A percentile compares a stretch with the other conserved stretches of the same genome.
Evolutionary conservation across 2,888 invertebrate species (phyloP).

Genomic region (Magallana nippona): DNA sequence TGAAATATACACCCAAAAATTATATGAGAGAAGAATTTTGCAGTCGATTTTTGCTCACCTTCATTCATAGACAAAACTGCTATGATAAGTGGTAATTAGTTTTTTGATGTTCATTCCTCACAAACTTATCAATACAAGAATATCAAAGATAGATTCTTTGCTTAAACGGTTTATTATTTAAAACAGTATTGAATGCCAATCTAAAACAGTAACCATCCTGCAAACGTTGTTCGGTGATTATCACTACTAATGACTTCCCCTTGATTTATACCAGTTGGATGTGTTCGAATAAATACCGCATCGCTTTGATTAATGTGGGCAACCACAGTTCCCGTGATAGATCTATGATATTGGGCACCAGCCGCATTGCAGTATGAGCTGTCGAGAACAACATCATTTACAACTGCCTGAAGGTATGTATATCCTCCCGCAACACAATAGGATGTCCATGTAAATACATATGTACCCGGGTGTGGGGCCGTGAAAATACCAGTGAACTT

Average conservation of each 20-base stretch:
- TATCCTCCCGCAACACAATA: not conserved
- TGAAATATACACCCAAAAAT: too few relatives aligned
- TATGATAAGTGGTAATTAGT: too few relatives aligned
- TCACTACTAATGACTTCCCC: not conserved
- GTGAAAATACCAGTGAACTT: not conserved
- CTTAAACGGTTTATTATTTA: too few relatives aligned
- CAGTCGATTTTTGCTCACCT: too few relatives aligned
- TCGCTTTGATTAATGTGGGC: not conserved
- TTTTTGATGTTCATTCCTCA: too few relatives aligned
- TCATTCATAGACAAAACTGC: too few relatives aligned
- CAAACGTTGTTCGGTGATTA: not conserved
- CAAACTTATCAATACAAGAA: too few relatives aligned
- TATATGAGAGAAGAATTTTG: too few relatives aligned
- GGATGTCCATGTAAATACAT: not conserved
- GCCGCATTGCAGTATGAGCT: not conserved
- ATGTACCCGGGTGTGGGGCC: not conserved
- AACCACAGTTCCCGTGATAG: not conserved
- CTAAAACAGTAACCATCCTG: not conserved
- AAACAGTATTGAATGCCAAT: too few relatives aligned
- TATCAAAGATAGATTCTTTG: too few relatives aligned
- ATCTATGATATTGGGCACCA: not conserved
- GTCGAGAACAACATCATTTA: not conserved
- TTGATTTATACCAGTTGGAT: not conserved
- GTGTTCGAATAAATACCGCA: not conserved
- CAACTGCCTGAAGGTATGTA: not conserved